Conservation (phyloP, 2,888 invertebrate genomes). For the Sesamia inferens region DNA sequence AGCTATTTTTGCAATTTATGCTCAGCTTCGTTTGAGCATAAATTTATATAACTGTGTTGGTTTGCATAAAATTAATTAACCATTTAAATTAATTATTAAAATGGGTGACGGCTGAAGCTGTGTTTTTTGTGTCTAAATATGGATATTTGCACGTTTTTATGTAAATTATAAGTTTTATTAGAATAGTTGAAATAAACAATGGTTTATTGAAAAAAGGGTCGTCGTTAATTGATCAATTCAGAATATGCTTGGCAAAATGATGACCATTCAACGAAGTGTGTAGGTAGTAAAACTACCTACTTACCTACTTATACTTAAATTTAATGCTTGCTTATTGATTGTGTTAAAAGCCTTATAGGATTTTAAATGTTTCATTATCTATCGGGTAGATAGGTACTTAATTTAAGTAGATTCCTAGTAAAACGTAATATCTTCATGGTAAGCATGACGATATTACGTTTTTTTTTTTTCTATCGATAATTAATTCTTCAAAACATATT, state of each 20-base stretch:
- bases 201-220: conserved; percentile 1
- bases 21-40: conserved; percentile 63
- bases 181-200: conserved; percentile 18
- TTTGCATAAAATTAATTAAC: conserved; percentile 57
- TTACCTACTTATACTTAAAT: neutral
- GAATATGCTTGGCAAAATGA: no score
- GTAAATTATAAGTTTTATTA: conserved; percentile 29
- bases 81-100: conserved; percentile 50
- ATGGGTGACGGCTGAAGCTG: conserved; percentile 30
- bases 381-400: neutral
- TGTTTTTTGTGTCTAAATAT: conserved; percentile 40
- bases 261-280: conserved; percentile 17
- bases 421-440: neutral
- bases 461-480: neutral
- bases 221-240: no score
- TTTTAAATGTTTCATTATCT: neutral
- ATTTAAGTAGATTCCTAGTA: no score
- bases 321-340: conserved; percentile 5
- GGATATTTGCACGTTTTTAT: conserved; percentile 45
- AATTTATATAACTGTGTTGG: conserved; percentile 49
- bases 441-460: neutral
- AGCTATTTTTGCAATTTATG: conserved; percentile 68
- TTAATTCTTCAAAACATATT: neutral
- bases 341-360: neutral
- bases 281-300: no score